Evolutionary conservation across 1,140 invertebrate genomes (phyloP).

Genomic region (Orussus abietinus): DNA sequence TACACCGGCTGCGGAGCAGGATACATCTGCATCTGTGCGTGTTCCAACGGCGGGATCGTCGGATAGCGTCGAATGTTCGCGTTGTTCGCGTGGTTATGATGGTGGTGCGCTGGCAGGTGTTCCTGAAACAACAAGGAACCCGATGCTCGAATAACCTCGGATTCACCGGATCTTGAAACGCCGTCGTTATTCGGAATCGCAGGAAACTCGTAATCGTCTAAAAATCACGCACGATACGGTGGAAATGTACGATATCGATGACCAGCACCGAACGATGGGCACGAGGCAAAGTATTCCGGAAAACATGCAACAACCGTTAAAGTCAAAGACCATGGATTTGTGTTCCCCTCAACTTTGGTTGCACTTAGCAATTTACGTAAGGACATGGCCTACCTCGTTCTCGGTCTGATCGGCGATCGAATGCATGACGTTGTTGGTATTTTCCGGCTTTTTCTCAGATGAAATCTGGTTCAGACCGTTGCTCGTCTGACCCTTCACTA

Average conservation of each 20-base stretch:
- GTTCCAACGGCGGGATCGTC: slow-evolving; percentile 39
- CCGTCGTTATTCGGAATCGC: slow-evolving; percentile 10
- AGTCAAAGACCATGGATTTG: no score
- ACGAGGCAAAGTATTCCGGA: no score
- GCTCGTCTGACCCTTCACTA: slow-evolving; percentile 56
- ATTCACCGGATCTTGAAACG: no score
- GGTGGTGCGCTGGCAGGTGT: slow-evolving; percentile 39
- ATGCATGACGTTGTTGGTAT: slow-evolving; percentile 31
- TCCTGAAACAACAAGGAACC: slow-evolving; percentile 19
- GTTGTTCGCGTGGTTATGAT: slow-evolving; percentile 38
- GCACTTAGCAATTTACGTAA: no score
- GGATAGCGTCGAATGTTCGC: slow-evolving; percentile 46
- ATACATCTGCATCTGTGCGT: slow-evolving; percentile 44
- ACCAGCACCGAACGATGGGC: no score
- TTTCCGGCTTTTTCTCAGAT: slow-evolving; percentile 41
- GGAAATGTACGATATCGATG: no score
- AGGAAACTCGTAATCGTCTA: no score
- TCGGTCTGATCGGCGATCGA: slow-evolving; percentile 34
- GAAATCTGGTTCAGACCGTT: slow-evolving; percentile 49
- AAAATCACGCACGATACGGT: no score
- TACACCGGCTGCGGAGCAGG: slow-evolving; percentile 41
- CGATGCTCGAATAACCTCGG: no score
- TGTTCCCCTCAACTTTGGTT: no score
- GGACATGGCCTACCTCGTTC: slow-evolving; percentile 44
- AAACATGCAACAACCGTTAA: slow-evolving; percentile 4